Evolutionary conservation across 2,797 vertebrate species (phyloP).

Genomic region (Morus bassanus): DNA sequence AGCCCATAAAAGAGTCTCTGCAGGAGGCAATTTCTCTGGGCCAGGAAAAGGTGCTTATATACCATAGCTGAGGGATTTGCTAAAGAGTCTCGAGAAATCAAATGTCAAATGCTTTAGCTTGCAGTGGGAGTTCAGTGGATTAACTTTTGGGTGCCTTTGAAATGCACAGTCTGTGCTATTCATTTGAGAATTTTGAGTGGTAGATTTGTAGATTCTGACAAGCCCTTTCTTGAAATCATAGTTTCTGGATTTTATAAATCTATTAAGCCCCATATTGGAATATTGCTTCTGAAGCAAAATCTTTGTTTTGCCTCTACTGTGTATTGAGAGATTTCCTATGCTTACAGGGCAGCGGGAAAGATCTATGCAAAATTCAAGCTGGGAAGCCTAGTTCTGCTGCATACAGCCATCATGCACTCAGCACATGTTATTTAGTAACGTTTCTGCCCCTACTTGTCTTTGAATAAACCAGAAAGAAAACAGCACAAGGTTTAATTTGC

Average conservation of each 20-base stretch:
- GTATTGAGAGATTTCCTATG: background rate
- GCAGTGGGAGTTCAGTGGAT: background rate
- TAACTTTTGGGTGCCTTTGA: background rate
- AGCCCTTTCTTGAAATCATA: background rate
- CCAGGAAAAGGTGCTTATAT: background rate
- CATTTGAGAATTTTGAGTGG: background rate
- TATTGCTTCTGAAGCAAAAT: background rate
- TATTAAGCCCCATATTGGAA: background rate
- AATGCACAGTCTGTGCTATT: background rate
- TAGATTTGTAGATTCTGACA: background rate
- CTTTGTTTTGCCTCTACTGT: background rate
- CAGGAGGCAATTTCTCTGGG: background rate
- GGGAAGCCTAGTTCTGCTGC: background rate
- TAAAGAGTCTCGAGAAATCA: background rate
- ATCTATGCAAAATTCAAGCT: background rate
- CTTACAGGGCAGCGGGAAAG: background rate
- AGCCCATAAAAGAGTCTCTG: background rate
- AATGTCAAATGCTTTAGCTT: background rate
- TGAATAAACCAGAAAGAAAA: background rate
- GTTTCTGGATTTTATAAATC: background rate
- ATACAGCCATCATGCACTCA: background rate
- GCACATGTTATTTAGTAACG: background rate
- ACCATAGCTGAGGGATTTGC: background rate
- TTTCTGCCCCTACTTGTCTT: background rate
- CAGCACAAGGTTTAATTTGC: background rate